These are phyloP conservation scores for Gymnocheta viridis DNA, from an alignment of 2,888 invertebrate genomes.

Conservation along the genomic window DNA sequence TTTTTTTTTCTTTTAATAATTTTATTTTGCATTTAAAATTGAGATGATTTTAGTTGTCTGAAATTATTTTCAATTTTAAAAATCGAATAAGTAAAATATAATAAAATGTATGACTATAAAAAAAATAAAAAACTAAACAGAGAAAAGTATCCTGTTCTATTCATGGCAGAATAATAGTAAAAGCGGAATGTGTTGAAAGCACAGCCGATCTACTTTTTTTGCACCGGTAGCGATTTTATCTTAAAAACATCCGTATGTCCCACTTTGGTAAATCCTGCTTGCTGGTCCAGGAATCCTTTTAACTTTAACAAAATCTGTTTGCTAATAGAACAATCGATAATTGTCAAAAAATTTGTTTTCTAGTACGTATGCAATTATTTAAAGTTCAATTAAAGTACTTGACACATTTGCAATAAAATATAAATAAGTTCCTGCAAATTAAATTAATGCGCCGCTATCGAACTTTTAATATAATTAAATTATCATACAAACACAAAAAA, in stretches of 20 bases:
- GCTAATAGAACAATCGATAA: not conserved
- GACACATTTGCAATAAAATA: not conserved
- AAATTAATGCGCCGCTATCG: not conserved
- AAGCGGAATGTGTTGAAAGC: no score
- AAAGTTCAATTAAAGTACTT: not conserved
- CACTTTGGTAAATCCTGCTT: no score
- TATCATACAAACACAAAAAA: slow-evolving; percentile 1
- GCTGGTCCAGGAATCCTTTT: no score
- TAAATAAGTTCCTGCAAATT: not conserved
- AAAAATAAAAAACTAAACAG: no score
- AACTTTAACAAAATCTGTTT: not conserved
- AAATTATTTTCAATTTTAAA: not conserved
- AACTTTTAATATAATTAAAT: slow-evolving; percentile 21
- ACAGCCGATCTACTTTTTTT: no score
- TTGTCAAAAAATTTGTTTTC: no score
- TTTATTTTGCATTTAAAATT: slow-evolving; percentile 54
- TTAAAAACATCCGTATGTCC: no score
- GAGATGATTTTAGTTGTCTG: not conserved
- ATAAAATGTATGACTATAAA: no score
- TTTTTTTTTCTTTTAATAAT: slow-evolving; percentile 6
- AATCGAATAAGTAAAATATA: no score
- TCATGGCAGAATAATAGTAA: no score
- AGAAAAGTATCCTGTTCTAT: no score
- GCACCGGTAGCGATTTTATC: no score
- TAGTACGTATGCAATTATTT: not conserved